Percentiles rank a stretch among this genome's conserved stretches.
Conservation (phyloP, 2,797 vertebrate species). For the Clarias fuscus region DNA sequence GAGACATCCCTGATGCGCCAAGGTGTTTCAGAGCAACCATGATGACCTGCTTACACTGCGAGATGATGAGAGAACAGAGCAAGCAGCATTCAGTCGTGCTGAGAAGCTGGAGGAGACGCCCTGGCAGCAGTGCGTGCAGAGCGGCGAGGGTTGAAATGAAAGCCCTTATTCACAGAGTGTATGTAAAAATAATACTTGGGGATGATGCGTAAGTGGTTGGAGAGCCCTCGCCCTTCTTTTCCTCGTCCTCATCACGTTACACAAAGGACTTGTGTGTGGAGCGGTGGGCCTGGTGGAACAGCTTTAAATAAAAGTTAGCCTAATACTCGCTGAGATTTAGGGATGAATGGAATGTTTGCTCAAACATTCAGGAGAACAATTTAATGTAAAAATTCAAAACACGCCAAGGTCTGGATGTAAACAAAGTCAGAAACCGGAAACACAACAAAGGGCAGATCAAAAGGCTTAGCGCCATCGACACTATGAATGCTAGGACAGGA, state of each 20-base stretch:
- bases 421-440: not conserved
- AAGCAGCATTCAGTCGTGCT: not conserved
- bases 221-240: slow-evolving; percentile 6
- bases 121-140: not conserved
- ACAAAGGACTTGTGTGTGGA: slow-evolving; percentile 1
- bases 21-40: slow-evolving; percentile 70
- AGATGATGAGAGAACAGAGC: not conserved
- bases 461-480: not conserved
- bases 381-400: not conserved
- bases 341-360: not conserved
- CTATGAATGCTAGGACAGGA: not conserved
- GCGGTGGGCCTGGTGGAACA: not conserved
- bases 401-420: not conserved
- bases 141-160: not conserved
- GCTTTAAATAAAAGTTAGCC: not conserved
- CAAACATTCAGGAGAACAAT: not conserved
- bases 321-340: not conserved
- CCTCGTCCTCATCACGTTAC: not conserved
- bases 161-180: not conserved
- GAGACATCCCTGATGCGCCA: slow-evolving; percentile 69
- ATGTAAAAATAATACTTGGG: slow-evolving; percentile 15
- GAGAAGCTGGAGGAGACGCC: not conserved
- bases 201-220: not conserved
- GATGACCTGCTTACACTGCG: slow-evolving; percentile 60
- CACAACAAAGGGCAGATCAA: not conserved